These are phyloP conservation scores for Phanerotoma sp. DNA, from an alignment of 2,888 invertebrate species.

Conservation along the genomic window DNA sequence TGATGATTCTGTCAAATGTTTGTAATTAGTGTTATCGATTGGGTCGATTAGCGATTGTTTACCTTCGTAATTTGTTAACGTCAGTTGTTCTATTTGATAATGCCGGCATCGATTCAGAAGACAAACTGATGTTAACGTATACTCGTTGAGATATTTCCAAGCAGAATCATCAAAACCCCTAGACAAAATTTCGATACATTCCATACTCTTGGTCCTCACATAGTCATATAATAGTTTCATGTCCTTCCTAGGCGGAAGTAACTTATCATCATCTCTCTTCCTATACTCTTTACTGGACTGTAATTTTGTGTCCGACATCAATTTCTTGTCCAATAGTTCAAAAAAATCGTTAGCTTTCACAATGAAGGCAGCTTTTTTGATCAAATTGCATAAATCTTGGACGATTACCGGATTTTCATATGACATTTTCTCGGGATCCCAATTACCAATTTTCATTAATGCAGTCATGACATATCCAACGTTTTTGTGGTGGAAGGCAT, in stretches of 20 bases:
- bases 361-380: slow-evolving; percentile 7
- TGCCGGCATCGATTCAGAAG: slow-evolving; percentile 16
- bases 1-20: background rate
- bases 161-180: slow-evolving; percentile 6
- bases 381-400: slow-evolving; percentile 3
- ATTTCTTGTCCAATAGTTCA: slow-evolving; percentile 8
- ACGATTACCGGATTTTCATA: slow-evolving; percentile 14
- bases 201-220: slow-evolving; percentile 2
- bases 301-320: slow-evolving; percentile 13
- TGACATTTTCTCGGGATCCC: slow-evolving; percentile 4
- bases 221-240: slow-evolving; percentile 4
- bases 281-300: background rate
- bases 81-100: slow-evolving; percentile 8
- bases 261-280: slow-evolving; percentile 1
- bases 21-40: too few relatives aligned
- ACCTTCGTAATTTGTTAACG: too few relatives aligned
- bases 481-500: slow-evolving; percentile 20
- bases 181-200: background rate
- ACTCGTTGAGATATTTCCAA: background rate
- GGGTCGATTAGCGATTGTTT: background rate
- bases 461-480: slow-evolving; percentile 23
- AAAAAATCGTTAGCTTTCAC: slow-evolving; percentile 1
- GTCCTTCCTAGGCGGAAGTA: slow-evolving; percentile 3
- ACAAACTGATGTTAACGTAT: slow-evolving; percentile 3
- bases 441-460: slow-evolving; percentile 16